Percentiles rank a stretch among this genome's conserved stretches.
These are phyloP conservation scores for Crotophaga sulcirostris DNA, from an alignment of 2,113 vertebrate species.

Conservation along the genomic window DNA sequence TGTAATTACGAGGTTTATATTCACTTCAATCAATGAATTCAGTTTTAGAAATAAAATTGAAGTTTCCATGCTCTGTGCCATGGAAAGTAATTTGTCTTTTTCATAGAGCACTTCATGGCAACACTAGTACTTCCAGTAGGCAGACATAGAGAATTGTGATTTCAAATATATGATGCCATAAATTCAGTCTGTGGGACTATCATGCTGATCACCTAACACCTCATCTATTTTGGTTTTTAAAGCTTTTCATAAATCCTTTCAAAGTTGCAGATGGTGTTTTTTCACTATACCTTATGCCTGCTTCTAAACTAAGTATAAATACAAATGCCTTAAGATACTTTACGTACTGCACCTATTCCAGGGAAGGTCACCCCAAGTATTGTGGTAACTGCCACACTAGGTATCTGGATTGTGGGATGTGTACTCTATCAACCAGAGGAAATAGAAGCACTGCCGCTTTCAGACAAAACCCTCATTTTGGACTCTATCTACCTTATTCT, in stretches of 20 bases:
- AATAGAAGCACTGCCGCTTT: not conserved
- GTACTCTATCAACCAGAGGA: not conserved
- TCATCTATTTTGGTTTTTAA: not conserved
- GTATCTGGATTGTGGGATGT: not conserved
- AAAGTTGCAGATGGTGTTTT: not conserved
- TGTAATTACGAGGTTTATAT: not conserved
- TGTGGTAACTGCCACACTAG: not conserved
- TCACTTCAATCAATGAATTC: not conserved
- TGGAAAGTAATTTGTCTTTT: slow-evolving; percentile 38
- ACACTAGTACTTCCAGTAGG: slow-evolving; percentile 6
- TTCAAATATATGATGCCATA: slow-evolving; percentile 28
- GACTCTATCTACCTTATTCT: not conserved
- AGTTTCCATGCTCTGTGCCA: not conserved
- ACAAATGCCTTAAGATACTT: not conserved
- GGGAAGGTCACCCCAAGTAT: not conserved
- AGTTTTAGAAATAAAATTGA: slow-evolving; percentile 45
- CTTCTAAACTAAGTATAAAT: not conserved
- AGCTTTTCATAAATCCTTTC: not conserved
- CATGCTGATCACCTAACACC: not conserved
- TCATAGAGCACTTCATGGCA: not conserved
- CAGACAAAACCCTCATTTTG: not conserved
- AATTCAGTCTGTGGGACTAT: not conserved
- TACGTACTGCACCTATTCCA: not conserved
- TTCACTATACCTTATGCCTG: not conserved
- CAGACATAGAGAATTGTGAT: not conserved